Percentiles rank a stretch among this genome's conserved stretches.
phyloP scores from a whole-genome alignment of 2,888 invertebrate species.

The Mythimna loreyi region DNA sequence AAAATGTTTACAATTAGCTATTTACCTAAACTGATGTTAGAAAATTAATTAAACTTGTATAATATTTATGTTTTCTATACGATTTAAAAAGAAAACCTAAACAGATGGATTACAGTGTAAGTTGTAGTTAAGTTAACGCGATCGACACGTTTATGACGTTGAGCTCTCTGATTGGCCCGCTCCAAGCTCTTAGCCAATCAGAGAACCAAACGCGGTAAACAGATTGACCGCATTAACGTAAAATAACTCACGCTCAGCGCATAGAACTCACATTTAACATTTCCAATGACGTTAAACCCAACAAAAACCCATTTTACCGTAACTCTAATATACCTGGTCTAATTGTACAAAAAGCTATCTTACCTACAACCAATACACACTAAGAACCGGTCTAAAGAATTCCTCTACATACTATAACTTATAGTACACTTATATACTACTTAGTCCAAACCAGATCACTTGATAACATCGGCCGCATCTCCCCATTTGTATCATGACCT shows the following conservation, averaged over 20 bases:
- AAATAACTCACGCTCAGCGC: neutral
- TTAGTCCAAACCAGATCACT: slow-evolving; percentile 47
- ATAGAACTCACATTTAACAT: neutral
- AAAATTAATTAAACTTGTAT: too few relatives aligned
- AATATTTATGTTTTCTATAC: too few relatives aligned
- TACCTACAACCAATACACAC: slow-evolving; percentile 18
- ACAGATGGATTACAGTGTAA: too few relatives aligned
- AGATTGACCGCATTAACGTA: too few relatives aligned
- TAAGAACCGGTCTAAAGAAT: slow-evolving; percentile 43
- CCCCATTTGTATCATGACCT: slow-evolving; percentile 55
- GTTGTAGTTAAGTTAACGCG: too few relatives aligned
- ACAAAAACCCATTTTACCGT: slow-evolving; percentile 20
- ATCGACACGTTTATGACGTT: too few relatives aligned
- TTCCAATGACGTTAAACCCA: neutral
- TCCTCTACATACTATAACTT: slow-evolving; percentile 34
- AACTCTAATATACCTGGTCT: slow-evolving; percentile 3
- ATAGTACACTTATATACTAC: slow-evolving; percentile 37
- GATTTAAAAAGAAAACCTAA: too few relatives aligned
- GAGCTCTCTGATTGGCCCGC: too few relatives aligned
- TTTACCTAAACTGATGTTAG: too few relatives aligned
- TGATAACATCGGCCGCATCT: slow-evolving; percentile 58
- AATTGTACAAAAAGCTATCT: slow-evolving; percentile 29
- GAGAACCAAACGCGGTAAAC: too few relatives aligned
- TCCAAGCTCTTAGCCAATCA: too few relatives aligned
- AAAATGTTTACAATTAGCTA: too few relatives aligned